These are phyloP conservation scores for Orchesella flavescens DNA, from an alignment of 2,888 invertebrate genomes.

Conservation along the genomic window DNA sequence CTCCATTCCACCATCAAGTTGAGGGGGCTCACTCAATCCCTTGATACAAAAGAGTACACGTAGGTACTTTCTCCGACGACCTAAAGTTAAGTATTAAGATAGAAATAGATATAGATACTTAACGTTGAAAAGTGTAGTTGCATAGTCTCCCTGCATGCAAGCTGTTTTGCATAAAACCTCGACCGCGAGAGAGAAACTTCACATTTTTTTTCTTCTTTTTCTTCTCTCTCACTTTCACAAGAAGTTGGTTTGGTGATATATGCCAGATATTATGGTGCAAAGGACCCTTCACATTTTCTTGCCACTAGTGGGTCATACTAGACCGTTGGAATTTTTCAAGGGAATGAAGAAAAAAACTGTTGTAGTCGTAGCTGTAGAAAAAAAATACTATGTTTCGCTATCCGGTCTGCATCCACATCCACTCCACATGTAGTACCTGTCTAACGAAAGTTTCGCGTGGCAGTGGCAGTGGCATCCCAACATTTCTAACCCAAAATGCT, in stretches of 20 bases:
- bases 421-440: too few relatives aligned
- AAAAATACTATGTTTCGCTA: slow-evolving; percentile 36
- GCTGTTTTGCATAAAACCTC: slow-evolving; percentile 13
- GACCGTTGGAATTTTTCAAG: slow-evolving; percentile 8
- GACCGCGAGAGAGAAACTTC: slow-evolving; percentile 3
- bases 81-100: too few relatives aligned
- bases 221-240: slow-evolving; percentile 20
- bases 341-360: too few relatives aligned
- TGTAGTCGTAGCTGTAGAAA: neutral
- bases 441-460: too few relatives aligned
- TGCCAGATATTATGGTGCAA: slow-evolving; percentile 54
- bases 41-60: neutral
- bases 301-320: slow-evolving; percentile 35
- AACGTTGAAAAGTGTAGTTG: too few relatives aligned
- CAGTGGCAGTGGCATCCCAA: too few relatives aligned
- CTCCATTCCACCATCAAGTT: neutral
- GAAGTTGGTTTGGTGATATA: slow-evolving; percentile 53
- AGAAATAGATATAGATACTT: too few relatives aligned
- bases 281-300: slow-evolving; percentile 58
- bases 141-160: neutral
- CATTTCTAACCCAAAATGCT: too few relatives aligned
- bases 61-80: too few relatives aligned
- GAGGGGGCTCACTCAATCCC: neutral
- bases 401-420: slow-evolving; percentile 4
- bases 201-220: slow-evolving; percentile 18